Percentiles rank a stretch among this genome's conserved stretches.
These are phyloP conservation scores for Stichodactyla helianthus DNA, from an alignment of 64 coral and sea anemone genomes.

Conservation along the genomic window DNA sequence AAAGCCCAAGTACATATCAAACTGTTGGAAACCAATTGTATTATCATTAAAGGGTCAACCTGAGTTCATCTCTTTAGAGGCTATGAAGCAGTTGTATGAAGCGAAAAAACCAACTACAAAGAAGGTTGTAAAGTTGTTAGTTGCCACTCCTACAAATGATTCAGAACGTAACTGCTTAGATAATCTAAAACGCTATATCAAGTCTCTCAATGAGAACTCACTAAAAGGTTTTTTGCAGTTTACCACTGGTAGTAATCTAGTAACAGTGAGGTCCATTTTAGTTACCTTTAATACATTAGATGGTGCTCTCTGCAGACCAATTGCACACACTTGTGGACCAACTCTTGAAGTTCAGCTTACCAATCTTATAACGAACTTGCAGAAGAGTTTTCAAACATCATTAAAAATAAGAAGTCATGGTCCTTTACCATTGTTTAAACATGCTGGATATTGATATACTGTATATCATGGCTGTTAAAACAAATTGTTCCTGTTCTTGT, in stretches of 20 bases:
- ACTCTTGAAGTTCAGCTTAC: slow-evolving; percentile 49
- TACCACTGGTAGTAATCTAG: slow-evolving; percentile 65
- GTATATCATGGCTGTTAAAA: background rate
- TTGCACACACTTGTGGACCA: slow-evolving; percentile 70
- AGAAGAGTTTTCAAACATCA: slow-evolving; percentile 54
- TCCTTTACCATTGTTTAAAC: slow-evolving; percentile 23
- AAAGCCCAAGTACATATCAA: slow-evolving; percentile 20
- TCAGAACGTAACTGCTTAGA: slow-evolving; percentile 46
- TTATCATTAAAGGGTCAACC: slow-evolving; percentile 22
- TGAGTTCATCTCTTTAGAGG: slow-evolving; percentile 36
- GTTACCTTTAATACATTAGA: slow-evolving; percentile 43
- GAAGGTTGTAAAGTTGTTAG: slow-evolving; percentile 41
- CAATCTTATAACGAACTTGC: slow-evolving; percentile 67
- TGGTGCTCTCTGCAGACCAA: slow-evolving; percentile 39
- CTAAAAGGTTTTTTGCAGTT: slow-evolving; percentile 62
- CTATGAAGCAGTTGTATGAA: slow-evolving; percentile 47
- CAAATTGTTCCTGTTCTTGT: background rate
- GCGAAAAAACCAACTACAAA: slow-evolving; percentile 60
- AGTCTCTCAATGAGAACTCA: slow-evolving; percentile 32
- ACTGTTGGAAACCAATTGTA: slow-evolving; percentile 62
- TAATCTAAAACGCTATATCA: slow-evolving; percentile 56
- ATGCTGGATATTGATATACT: background rate
- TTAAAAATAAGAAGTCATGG: slow-evolving; percentile 56
- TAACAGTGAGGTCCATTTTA: slow-evolving; percentile 41
- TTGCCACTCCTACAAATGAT: slow-evolving; percentile 28